phyloP scores from a whole-genome alignment of 2,797 vertebrate species.

The Acanthurus tractus region DNA sequence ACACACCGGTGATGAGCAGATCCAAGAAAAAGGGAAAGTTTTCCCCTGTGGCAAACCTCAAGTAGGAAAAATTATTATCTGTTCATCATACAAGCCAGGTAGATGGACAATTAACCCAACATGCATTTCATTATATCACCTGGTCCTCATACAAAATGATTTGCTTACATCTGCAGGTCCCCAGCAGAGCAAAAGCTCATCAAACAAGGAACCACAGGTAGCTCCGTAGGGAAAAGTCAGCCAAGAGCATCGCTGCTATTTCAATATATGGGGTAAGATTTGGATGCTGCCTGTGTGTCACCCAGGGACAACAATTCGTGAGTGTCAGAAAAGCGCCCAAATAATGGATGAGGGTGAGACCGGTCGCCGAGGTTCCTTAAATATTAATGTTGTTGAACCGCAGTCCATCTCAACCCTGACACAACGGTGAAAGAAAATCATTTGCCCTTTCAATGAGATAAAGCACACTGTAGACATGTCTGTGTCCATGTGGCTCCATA shows the following conservation, averaged over 20 bases:
- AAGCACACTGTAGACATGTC: slow-evolving; percentile 67
- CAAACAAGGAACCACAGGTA: slow-evolving; percentile 28
- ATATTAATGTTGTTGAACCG: slow-evolving; percentile 81
- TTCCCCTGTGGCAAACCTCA: slow-evolving; percentile 42
- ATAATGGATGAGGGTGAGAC: slow-evolving; percentile 80
- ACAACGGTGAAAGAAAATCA: slow-evolving; percentile 71
- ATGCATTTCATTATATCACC: slow-evolving; percentile 44
- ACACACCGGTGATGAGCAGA: slow-evolving; percentile 45
- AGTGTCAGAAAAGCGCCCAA: slow-evolving; percentile 69
- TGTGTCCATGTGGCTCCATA: slow-evolving; percentile 48
- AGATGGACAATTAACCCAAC: slow-evolving; percentile 78
- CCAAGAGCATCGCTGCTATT: slow-evolving; percentile 44
- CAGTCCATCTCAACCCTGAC: slow-evolving; percentile 75
- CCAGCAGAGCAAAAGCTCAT: slow-evolving; percentile 38
- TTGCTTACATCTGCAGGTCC: slow-evolving; percentile 27
- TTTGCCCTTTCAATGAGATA: slow-evolving; percentile 73
- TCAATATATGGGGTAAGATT: slow-evolving; percentile 47
- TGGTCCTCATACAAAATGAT: slow-evolving; percentile 16
- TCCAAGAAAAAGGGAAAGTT: slow-evolving; percentile 42
- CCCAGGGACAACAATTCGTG: slow-evolving; percentile 70
- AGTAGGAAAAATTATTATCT: slow-evolving; percentile 84
- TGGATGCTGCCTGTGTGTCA: slow-evolving; percentile 60
- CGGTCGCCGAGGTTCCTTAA: slow-evolving; percentile 72
- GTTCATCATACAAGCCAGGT: slow-evolving; percentile 72
- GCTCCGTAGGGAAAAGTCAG: slow-evolving; percentile 25